These are phyloP conservation scores for Catharus ustulatus DNA, from an alignment of 2,797 vertebrate species.

Conservation along the genomic window DNA sequence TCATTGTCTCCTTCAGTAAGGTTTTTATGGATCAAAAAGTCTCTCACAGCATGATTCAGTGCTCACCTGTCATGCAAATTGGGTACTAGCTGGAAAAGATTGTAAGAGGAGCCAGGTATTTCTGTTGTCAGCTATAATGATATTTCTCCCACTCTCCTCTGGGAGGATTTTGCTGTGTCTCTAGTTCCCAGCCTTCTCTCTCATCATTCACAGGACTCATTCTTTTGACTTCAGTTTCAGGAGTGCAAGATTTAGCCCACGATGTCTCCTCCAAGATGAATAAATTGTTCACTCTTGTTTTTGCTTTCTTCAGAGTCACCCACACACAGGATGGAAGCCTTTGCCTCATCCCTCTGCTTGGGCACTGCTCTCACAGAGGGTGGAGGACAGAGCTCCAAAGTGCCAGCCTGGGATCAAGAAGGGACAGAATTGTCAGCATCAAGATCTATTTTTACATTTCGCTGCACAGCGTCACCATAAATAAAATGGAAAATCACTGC, in stretches of 20 bases:
- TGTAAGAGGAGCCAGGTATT: background rate
- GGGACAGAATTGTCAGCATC: conserved; percentile 57
- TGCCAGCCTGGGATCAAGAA: conserved; percentile 56
- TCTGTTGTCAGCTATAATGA: background rate
- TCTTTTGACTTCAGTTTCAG: background rate
- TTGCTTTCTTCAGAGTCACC: background rate
- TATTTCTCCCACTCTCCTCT: background rate
- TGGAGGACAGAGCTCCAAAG: conserved; percentile 4
- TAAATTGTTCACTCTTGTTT: background rate
- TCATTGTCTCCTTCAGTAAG: background rate
- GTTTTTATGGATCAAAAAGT: background rate
- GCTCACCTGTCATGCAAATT: background rate
- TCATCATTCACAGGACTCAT: background rate
- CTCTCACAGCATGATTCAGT: background rate
- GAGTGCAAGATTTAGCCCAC: background rate
- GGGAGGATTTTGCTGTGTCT: background rate
- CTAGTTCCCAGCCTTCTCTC: background rate
- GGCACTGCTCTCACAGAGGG: background rate
- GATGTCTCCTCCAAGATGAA: background rate
- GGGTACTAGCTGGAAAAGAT: background rate
- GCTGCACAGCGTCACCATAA: conserved; percentile 35
- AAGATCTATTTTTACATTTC: conserved; percentile 74
- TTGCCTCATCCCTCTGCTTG: background rate
- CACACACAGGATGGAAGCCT: background rate
- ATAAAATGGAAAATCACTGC: conserved; percentile 67